Conservation (phyloP, 92 coral and sea anemone genomes). For the Porites evermanni region DNA sequence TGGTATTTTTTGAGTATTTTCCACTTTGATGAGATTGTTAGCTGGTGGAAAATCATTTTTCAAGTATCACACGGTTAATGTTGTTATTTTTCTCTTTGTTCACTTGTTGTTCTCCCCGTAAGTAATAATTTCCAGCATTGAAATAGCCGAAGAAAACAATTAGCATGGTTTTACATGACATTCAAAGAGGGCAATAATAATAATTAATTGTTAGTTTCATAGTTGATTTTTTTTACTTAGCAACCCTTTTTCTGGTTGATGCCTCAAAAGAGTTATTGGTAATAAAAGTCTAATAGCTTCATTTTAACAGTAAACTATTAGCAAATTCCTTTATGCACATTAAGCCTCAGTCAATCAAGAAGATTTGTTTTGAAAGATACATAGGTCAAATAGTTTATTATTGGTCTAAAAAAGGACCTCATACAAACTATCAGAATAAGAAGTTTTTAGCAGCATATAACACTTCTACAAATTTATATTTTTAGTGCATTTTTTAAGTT, state of each 20-base stretch:
- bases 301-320: conserved; percentile 42
- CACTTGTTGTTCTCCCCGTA: conserved; percentile 48
- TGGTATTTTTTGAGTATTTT: conserved; percentile 56
- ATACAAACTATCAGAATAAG: conserved; percentile 45
- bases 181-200: conserved; percentile 40
- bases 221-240: conserved; percentile 34
- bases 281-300: conserved; percentile 50
- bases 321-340: conserved; percentile 48
- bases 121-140: conserved; percentile 43
- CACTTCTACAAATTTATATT: conserved; percentile 49
- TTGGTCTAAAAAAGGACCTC: conserved; percentile 49
- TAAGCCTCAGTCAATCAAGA: conserved; percentile 48
- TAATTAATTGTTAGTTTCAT: conserved; percentile 21
- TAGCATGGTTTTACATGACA: conserved; percentile 50
- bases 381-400: conserved; percentile 31
- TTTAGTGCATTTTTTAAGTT: conserved; percentile 48
- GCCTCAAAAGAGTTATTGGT: conserved; percentile 40
- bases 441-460: conserved; percentile 44
- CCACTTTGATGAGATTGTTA: conserved; percentile 61
- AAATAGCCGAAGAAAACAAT: conserved; percentile 39
- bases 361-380: conserved; percentile 46
- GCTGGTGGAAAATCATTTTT: conserved; percentile 63
- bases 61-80: conserved; percentile 55
- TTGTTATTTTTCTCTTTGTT: conserved; percentile 56
- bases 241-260: conserved; percentile 49